Evolutionary conservation across 2,113 vertebrate genomes (phyloP), one percentile per base, ranked within the genome.

Genomic region (Cyanoramphus novaezelandiae): DNA sequence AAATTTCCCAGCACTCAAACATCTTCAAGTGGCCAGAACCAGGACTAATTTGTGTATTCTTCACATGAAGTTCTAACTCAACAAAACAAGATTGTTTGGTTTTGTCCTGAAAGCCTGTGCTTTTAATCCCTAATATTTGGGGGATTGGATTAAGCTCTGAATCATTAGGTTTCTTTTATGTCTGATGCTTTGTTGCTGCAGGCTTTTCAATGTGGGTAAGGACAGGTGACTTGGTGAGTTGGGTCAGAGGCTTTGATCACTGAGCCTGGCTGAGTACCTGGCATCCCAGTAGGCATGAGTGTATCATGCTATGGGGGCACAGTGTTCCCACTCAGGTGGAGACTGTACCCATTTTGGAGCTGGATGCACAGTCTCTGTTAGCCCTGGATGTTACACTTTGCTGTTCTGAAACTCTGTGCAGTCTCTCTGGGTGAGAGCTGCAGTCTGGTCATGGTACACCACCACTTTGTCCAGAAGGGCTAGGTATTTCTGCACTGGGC

Each of bases 141-240:
- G 44, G 52, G 20, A 29, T 52, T 44, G 24, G 6, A 47, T 91
- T 90, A 80, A 86, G 8, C 83, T 46, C 33, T 57, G 29, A 86
- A 86, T 35, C 18, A 2, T 3, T 3, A 83, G 27, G 20, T 16
- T 90, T 91, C 65, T 86, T 14, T 65, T 76, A 25, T 77, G 80
- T 62, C 49, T 1, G 4, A 14, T 31, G 29, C 28, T 47, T 55
- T 55, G 16, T 18, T n/a, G 11, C 24, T 0, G 0, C 46, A 57
- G 27, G 2, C 47, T 83, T 83, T 81, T 74, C 60, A 9, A 37
- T 27, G 9, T 41, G 33, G 21, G 19, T 69, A 20, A 24, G 2
- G 3, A 39, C 5, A 46, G 43, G 28, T 46, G 82, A 69, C 43
- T 67, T 31, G 35, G 7, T 0, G 2, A 39, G 20, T 5, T 62